Evolutionary conservation across 2,888 invertebrate species (phyloP).

Genomic region (Epsilonema sp.): DNA sequence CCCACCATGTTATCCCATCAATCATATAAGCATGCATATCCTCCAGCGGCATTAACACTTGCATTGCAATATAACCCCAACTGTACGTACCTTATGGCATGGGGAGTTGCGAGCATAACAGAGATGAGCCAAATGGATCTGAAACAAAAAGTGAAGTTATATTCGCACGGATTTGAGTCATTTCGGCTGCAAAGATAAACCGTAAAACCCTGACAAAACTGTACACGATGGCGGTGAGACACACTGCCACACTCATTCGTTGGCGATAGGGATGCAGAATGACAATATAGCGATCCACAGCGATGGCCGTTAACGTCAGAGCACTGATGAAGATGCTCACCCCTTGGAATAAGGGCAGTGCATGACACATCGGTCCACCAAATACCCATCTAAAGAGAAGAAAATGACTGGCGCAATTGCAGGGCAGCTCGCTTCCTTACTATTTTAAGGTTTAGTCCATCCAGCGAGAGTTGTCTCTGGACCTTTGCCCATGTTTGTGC

Average conservation of each 20-base stretch:
- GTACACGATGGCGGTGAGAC: conserved; percentile 53
- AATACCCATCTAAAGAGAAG: too few relatives aligned
- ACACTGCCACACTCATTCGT: conserved; percentile 67
- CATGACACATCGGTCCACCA: conserved; percentile 63
- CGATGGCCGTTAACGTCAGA: conserved; percentile 83
- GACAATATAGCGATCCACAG: conserved; percentile 86
- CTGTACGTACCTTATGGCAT: conserved; percentile 58
- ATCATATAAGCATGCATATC: too few relatives aligned
- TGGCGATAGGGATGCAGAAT: conserved; percentile 86
- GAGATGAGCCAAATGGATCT: conserved; percentile 83
- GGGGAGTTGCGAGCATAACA: conserved; percentile 64
- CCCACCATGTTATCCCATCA: too few relatives aligned
- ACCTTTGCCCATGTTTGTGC: too few relatives aligned
- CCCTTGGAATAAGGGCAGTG: conserved; percentile 64
- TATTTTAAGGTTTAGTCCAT: too few relatives aligned
- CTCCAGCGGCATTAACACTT: too few relatives aligned
- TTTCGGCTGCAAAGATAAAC: not conserved
- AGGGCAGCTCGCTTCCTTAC: too few relatives aligned
- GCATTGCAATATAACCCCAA: conserved; percentile 13
- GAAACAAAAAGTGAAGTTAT: too few relatives aligned
- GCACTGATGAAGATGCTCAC: conserved; percentile 94
- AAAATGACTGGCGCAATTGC: not conserved
- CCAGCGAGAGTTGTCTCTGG: too few relatives aligned
- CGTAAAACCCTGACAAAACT: too few relatives aligned
- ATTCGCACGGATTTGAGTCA: too few relatives aligned